Conservation (phyloP, 2,888 invertebrate species). For the Myathropa florea region DNA sequence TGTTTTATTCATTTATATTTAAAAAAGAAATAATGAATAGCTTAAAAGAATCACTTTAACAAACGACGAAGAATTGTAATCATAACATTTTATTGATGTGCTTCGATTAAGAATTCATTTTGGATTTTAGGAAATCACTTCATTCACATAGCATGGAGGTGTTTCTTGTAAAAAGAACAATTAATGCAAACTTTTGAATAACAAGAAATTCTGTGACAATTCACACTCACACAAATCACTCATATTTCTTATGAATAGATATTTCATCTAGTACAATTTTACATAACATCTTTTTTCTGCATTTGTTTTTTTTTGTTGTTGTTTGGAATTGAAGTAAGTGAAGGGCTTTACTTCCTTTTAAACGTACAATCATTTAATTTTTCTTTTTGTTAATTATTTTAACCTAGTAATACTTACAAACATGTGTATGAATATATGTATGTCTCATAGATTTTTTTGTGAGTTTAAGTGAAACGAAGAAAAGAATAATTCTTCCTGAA, state of each 20-base stretch:
- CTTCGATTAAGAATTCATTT: constrained; percentile 26
- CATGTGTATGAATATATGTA: not conserved
- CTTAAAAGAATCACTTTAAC: not conserved
- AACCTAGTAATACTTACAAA: constrained; percentile 65
- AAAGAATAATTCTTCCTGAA: too few relatives aligned
- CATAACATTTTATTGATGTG: not conserved
- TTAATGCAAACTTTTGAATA: constrained; percentile 25
- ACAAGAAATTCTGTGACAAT: not conserved
- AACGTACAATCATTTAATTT: constrained; percentile 8
- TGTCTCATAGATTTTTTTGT: too few relatives aligned
- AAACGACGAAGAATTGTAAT: constrained; percentile 3
- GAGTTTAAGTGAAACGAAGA: not conserved
- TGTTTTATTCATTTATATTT: not conserved
- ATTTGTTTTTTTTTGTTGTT: constrained; percentile 23
- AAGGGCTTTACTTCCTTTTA: constrained; percentile 13
- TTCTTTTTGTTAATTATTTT: constrained; percentile 25
- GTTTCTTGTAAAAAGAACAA: constrained; percentile 17
- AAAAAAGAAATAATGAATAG: not conserved
- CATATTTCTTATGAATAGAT: constrained; percentile 7
- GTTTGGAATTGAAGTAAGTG: not conserved
- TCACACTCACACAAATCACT: constrained; percentile 11
- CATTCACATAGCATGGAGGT: not conserved
- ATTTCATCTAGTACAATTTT: constrained; percentile 5
- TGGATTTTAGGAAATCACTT: constrained; percentile 4
- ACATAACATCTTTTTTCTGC: constrained; percentile 8